Conservation (phyloP, 2,113 vertebrate genomes). For the Natator depressus region DNA sequence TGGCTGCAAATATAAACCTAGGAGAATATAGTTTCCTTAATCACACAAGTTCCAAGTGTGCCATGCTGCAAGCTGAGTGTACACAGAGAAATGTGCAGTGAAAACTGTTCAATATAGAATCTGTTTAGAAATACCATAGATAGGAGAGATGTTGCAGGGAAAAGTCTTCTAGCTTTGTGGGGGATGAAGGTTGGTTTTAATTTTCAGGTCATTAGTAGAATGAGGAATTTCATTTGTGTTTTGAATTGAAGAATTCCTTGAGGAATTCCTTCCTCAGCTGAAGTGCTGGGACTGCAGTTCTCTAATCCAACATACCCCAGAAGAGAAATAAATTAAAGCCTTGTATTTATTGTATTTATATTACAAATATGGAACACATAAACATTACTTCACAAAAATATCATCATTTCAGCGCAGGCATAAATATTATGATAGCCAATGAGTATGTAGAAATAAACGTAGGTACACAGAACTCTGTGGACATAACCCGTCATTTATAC, state of each 20-base stretch:
- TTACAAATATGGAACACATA: neutral
- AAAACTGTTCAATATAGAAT: neutral
- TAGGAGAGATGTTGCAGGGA: neutral
- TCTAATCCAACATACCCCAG: neutral
- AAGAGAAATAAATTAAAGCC: neutral
- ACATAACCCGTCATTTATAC: fast-evolving
- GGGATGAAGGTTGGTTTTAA: neutral
- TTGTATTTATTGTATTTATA: neutral
- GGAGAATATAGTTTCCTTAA: neutral
- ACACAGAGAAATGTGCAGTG: neutral
- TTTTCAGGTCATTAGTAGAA: neutral
- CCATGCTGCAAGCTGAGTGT: neutral
- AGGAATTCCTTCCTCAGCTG: neutral
- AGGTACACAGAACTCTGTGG: neutral
- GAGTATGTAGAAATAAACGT: neutral
- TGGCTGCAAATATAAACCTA: neutral
- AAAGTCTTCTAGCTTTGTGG: neutral
- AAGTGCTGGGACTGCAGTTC: neutral
- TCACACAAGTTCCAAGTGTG: neutral
- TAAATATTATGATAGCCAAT: neutral
- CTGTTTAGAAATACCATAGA: fast-evolving
- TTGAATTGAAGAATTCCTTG: neutral
- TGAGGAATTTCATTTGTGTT: neutral
- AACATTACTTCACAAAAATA: neutral
- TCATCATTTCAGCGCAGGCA: neutral